Percentiles rank a stretch among this genome's conserved stretches.
These are phyloP conservation scores for Crocodylus rhombifer DNA, from an alignment of 2,797 vertebrate genomes.

Conservation along the genomic window DNA sequence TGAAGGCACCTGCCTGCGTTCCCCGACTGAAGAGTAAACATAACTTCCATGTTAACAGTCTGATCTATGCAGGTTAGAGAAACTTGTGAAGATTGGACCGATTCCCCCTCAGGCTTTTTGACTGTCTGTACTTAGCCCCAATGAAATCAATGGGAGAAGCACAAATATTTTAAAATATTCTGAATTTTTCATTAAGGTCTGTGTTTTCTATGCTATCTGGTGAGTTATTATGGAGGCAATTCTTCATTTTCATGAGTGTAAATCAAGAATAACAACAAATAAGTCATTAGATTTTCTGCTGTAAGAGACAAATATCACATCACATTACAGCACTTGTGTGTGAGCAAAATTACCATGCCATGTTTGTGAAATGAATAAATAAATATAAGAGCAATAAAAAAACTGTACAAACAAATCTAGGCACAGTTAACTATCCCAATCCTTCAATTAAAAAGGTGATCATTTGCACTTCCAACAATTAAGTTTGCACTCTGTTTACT, in stretches of 20 bases:
- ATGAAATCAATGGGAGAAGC: not conserved
- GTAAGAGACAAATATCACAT: not conserved
- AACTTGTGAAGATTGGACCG: no score
- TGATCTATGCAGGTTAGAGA: no score
- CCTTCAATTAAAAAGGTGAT: not conserved
- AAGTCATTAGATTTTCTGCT: not conserved
- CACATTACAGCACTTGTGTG: not conserved
- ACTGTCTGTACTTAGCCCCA: not conserved
- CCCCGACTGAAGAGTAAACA: no score
- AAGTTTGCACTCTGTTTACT: not conserved
- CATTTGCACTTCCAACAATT: rapidly evolving
- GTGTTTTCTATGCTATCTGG: not conserved
- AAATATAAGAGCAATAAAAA: rapidly evolving
- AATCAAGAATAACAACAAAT: not conserved
- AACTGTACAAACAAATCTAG: not conserved
- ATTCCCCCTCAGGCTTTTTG: no score
- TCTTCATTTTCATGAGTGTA: not conserved
- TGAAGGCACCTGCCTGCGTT: no score
- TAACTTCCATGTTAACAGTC: no score
- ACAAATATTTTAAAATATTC: not conserved
- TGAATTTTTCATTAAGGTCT: not conserved
- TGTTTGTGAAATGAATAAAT: not conserved
- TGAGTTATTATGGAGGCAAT: not conserved
- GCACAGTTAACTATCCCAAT: not conserved
- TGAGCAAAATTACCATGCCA: rapidly evolving